Percentiles rank a stretch among this genome's conserved stretches.
Conservation (phyloP, 2,888 invertebrate genomes). For the Aromia moschata region DNA sequence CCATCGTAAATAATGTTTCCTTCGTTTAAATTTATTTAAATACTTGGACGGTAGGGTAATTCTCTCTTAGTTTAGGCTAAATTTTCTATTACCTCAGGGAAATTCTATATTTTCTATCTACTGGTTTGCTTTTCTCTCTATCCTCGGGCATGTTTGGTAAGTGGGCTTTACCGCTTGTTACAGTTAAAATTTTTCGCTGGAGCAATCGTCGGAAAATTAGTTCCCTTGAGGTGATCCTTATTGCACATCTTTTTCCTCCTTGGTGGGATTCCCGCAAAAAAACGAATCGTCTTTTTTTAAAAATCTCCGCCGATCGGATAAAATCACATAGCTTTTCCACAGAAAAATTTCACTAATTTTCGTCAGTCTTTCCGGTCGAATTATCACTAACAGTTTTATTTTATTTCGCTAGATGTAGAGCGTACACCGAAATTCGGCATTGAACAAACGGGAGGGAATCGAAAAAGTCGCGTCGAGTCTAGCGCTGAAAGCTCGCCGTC, state of each 20-base stretch:
- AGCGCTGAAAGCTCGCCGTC: constrained; percentile 31
- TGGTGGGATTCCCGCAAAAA: constrained; percentile 29
- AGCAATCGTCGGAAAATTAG: constrained; percentile 14
- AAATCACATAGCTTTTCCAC: constrained; percentile 23
- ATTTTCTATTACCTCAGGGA: constrained; percentile 40
- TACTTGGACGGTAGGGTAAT: constrained; percentile 31
- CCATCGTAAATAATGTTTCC: no score
- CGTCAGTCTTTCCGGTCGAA: constrained; percentile 20
- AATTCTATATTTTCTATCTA: constrained; percentile 43
- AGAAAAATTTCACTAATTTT: constrained; percentile 12
- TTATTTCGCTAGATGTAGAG: no score
- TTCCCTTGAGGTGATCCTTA: constrained; percentile 12
- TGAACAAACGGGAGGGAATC: not conserved
- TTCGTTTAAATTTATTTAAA: constrained; percentile 13
- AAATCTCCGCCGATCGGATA: not conserved
- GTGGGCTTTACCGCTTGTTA: constrained; percentile 29
- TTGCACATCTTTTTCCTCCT: constrained; percentile 33
- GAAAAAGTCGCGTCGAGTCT: constrained; percentile 24
- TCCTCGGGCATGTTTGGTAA: constrained; percentile 31
- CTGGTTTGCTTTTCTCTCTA: constrained; percentile 32
- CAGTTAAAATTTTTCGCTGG: constrained; percentile 20
- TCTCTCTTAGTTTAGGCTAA: constrained; percentile 28
- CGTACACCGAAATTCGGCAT: constrained; percentile 11
- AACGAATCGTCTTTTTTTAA: constrained; percentile 16
- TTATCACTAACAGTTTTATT: constrained; percentile 16